Evolutionary conservation across 2,113 vertebrate genomes (phyloP).

Genomic region (Turnix velox): DNA sequence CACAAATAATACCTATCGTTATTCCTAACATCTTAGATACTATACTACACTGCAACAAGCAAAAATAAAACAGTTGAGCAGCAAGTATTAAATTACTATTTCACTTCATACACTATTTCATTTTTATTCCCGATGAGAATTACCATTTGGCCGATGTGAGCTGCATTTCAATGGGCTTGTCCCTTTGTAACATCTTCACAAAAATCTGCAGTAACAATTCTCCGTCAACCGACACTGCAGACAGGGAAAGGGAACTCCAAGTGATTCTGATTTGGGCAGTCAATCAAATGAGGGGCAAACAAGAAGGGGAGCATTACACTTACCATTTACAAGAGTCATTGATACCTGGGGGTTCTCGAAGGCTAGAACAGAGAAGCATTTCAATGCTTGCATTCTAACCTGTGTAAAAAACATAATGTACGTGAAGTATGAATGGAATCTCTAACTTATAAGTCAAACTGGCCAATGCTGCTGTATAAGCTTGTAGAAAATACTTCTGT

Average conservation of each 20-base stretch:
- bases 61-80: background rate
- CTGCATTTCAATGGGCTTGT: conserved; percentile 99
- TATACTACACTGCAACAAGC: background rate
- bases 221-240: conserved; percentile 90
- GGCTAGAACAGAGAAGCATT: conserved; percentile 96
- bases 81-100: background rate
- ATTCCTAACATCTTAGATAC: background rate
- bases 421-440: background rate
- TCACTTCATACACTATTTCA: background rate
- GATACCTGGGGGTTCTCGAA: conserved; percentile 98
- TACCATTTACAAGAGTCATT: conserved; percentile 94
- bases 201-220: conserved; percentile 95
- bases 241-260: conserved; percentile 40
- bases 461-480: background rate
- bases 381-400: conserved; percentile 98
- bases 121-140: conserved; percentile 37
- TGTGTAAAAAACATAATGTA: conserved; percentile 41
- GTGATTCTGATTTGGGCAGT: conserved; percentile 11
- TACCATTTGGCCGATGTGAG: conserved; percentile 99
- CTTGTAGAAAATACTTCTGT: background rate
- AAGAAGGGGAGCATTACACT: conserved; percentile 53
- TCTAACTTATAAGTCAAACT: background rate
- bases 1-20: background rate
- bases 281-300: background rate
- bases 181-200: conserved; percentile 98